Base-by-base conservation (phyloP, 2,888 invertebrate genomes). In the Platyscelio sp. region DNA sequence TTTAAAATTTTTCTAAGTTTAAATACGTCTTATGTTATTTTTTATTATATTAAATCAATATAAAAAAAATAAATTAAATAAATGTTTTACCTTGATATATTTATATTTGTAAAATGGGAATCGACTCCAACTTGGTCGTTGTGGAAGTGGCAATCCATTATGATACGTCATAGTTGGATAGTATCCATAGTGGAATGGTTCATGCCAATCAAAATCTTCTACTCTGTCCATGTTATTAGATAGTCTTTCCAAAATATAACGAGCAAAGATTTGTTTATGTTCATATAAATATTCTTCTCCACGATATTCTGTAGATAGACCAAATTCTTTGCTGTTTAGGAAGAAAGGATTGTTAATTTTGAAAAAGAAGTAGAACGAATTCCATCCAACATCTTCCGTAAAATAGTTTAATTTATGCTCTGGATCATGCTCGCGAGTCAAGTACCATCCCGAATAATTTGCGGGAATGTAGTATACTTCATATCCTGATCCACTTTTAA, bases 321-420 rank as follows among this genome's bases (percentile, higher is more conserved):
- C 94, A 78, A 94, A 94, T 68, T 95, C 94, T 26, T 95, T 94
- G 71, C 95, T 94, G 61, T 94, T 94, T 91, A 96, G 94, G 95
- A 96, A 96, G 94, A 95, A 96, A 46, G 96, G 96, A 90, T 95
- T 95, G 78, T 95, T 94, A 83, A 94, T 91, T 90, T 96, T 95
- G 94, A 96, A 95, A 93, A 95, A 96, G 93, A 95, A 96, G 24
- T 40, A 40, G 15, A 24, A 96, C 0, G 95, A 91, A 93, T 96
- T 97, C 89, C 96, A 94, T 81, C 96, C 96, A 87, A 97, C 94
- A 90, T 97, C 97, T 91, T 97, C 96, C 46, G 96, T 96, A 93
- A 96, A 96, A 93, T 97, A 97, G 43, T 95, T 94, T 78, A 97
- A 87, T 79, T 94, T 95, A 89, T 95, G 94, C 88, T 97, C 96